Evolutionary conservation across 2,797 vertebrate species (phyloP).

Genomic region (Rhodeus uyekii): DNA sequence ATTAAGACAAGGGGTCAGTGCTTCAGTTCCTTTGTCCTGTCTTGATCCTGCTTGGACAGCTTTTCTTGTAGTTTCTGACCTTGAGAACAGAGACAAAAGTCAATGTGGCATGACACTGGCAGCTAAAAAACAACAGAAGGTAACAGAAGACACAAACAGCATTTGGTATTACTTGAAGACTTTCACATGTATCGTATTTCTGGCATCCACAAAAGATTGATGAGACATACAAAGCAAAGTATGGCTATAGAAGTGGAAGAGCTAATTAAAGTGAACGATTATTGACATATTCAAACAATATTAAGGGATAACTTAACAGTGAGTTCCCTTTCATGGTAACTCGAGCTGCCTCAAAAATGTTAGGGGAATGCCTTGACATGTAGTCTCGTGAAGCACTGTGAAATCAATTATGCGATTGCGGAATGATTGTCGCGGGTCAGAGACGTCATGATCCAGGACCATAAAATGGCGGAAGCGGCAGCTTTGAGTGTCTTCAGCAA

Average conservation of each 20-base stretch:
- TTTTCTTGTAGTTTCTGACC: constrained; percentile 59
- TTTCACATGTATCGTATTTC: neutral
- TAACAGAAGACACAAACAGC: neutral
- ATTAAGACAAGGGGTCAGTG: constrained; percentile 75
- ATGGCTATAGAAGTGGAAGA: neutral
- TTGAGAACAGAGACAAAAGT: constrained; percentile 71
- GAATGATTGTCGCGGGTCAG: too few species aligned
- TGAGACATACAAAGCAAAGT: neutral
- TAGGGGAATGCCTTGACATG: too few species aligned
- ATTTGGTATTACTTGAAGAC: neutral
- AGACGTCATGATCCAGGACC: too few species aligned
- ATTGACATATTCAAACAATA: neutral
- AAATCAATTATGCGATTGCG: too few species aligned
- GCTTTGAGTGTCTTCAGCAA: too few species aligned
- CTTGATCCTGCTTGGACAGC: constrained; percentile 62
- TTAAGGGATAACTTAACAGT: neutral
- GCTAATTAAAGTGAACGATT: neutral
- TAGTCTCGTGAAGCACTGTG: too few species aligned
- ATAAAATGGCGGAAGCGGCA: too few species aligned
- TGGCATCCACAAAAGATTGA: neutral
- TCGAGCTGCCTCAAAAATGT: too few species aligned
- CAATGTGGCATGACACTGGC: constrained; percentile 41
- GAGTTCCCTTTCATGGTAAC: too few species aligned
- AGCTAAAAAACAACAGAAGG: constrained; percentile 51
- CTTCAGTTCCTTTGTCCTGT: constrained; percentile 69